Base-by-base conservation (phyloP, 2,113 vertebrate genomes). In the Sterna hirundo region DNA sequence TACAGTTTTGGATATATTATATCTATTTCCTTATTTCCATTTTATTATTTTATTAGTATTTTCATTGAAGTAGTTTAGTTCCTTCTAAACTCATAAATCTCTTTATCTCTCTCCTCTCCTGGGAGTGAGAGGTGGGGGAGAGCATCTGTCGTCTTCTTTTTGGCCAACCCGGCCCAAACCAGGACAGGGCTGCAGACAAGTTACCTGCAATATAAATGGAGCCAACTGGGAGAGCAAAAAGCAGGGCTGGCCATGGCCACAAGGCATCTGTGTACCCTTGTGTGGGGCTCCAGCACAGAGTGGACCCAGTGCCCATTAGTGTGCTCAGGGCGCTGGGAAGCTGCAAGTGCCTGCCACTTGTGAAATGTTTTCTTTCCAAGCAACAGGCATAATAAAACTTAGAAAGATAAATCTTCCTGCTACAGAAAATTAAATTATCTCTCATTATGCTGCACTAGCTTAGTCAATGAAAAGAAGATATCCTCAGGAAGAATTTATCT, bases 231-330 rank as follows among this genome's bases (percentile, higher is more conserved):
- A n/a, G 14, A 75, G n/a, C 23, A 51, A 46, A 74, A 80, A 30
- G 23, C 46, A 40, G 20, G 38, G 25, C 32, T 38, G 27, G n/a
- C 17, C n/a, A 7, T 5, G 4, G 42, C 47, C 47, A 44, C 38
- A 54, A 6, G 0, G 1, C 27, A 15, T 62, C 42, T 42, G 40
- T 49, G 32, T 0, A 1, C 21, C 3, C 13, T 16, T 34, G 10
- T 0, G 7, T 36, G 34, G 26, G 49, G 23, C 23, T 52, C 7
- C 1, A 5, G 36, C 38, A 55, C 13, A 71, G 34, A 15, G 7
- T 13, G 18, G 17, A 40, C 34, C 18, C 30, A 32, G 62, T 5
- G 42, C 13, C 49, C 9, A 5, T 52, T 9, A 25, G 6, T 10
- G 49, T 14, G 19, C 34, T 40, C 9, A 6, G 25, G 29, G 21